Percentiles rank a stretch among this genome's conserved stretches.
Conservation (phyloP, 2,113 vertebrate genomes). For the Podarcis raffonei region DNA sequence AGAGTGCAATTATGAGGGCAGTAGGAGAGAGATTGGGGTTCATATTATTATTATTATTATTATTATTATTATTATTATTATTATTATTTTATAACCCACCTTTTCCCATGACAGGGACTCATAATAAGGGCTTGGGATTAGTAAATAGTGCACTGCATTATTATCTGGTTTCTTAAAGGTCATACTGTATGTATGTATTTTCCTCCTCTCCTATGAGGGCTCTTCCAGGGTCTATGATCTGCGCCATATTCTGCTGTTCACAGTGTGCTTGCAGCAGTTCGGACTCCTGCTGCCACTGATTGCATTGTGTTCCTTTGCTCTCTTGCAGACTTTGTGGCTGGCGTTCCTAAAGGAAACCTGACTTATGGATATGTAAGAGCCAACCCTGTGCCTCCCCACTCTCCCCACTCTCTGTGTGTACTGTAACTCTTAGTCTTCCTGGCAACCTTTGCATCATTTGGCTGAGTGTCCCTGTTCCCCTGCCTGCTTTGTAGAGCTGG, state of each 20-base stretch:
- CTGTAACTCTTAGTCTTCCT: not conserved
- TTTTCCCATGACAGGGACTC: not conserved
- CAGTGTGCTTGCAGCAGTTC: not conserved
- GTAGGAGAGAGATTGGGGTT: not conserved
- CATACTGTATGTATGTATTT: not conserved
- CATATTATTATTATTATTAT: too few relatives aligned
- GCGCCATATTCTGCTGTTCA: too few relatives aligned
- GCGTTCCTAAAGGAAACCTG: conserved; percentile 85
- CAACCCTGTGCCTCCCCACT: not conserved
- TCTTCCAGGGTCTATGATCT: too few relatives aligned
- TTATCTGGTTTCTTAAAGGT: not conserved
- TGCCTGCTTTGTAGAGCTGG: not conserved
- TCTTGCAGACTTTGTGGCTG: conserved; percentile 87
- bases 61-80: too few relatives aligned
- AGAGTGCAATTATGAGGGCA: not conserved
- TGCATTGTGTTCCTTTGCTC: conserved; percentile 18
- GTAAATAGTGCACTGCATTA: not conserved
- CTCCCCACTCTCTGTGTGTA: not conserved
- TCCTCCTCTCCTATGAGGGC: not conserved
- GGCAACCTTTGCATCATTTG: not conserved
- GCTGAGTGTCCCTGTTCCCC: not conserved
- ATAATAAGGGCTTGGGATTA: too few relatives aligned
- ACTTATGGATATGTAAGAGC: conserved; percentile 88
- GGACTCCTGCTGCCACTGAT: not conserved
- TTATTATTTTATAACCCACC: too few relatives aligned